Conservation (phyloP, 2,888 invertebrate genomes). For the Bombyx huttoni region DNA sequence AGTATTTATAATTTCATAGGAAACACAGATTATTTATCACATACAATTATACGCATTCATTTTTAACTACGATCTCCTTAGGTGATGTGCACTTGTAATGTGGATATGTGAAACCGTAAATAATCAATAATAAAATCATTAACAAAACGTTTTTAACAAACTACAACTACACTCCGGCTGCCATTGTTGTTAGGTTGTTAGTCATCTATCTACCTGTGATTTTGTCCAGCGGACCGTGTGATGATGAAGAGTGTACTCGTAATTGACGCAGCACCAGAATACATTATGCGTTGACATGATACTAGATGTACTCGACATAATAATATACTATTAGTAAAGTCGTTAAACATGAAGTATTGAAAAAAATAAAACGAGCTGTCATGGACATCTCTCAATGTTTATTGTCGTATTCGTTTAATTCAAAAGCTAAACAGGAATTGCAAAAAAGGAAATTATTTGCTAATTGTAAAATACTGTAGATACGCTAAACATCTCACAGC, state of each 20-base stretch:
- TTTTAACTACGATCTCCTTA: too few relatives aligned
- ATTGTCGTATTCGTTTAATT: too few relatives aligned
- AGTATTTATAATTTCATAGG: too few relatives aligned
- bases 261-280: slow-evolving; percentile 23
- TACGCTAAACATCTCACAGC: too few relatives aligned
- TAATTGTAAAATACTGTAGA: too few relatives aligned
- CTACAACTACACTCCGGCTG: not conserved
- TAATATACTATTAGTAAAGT: not conserved
- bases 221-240: slow-evolving; percentile 30
- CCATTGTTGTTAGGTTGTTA: slow-evolving; percentile 17
- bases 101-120: not conserved
- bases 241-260: slow-evolving; percentile 24
- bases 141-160: not conserved
- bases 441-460: too few relatives aligned
- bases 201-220: slow-evolving; percentile 22
- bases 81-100: not conserved
- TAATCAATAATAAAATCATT: not conserved
- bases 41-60: too few relatives aligned
- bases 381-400: too few relatives aligned
- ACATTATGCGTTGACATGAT: slow-evolving; percentile 20
- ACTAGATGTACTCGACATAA: slow-evolving; percentile 4
- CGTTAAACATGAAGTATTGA: too few relatives aligned
- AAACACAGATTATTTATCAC: too few relatives aligned
- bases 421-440: too few relatives aligned
- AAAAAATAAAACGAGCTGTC: too few relatives aligned